phyloP scores from a whole-genome alignment of 2,113 vertebrate genomes.

The Rhynchopsitta pachyrhyncha region DNA sequence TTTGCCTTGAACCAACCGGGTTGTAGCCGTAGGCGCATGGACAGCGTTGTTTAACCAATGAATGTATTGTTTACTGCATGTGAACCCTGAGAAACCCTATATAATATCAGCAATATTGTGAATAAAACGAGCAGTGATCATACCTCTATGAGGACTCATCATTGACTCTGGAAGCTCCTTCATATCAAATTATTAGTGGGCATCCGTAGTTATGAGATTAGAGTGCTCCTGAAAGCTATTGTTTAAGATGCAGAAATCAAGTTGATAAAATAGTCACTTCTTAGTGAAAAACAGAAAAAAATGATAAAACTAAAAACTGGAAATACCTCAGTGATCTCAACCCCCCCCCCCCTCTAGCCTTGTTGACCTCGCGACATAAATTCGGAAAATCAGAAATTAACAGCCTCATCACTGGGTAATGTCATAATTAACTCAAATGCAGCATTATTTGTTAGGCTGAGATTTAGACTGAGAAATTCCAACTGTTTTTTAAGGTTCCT shows the following conservation, averaged over 20 bases:
- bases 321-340: background rate
- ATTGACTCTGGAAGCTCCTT: no score
- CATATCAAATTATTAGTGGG: background rate
- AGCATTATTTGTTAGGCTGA: background rate
- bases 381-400: background rate
- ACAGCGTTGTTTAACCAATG: no score
- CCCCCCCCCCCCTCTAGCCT: background rate
- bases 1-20: no score
- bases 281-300: background rate
- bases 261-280: background rate
- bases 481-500: background rate
- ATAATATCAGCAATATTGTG: no score
- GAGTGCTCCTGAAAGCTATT: background rate
- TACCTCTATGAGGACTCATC: no score
- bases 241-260: background rate
- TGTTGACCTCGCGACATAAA: background rate
- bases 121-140: no score
- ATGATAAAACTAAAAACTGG: background rate
- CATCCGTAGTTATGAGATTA: background rate
- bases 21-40: no score
- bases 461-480: background rate
- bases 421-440: background rate
- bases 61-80: no score
- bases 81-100: no score
- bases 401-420: background rate